A percentile compares a stretch with the other conserved stretches of the same genome.
Conservation (phyloP, 2,797 vertebrate genomes). For the Pogoniulus pusillus region DNA sequence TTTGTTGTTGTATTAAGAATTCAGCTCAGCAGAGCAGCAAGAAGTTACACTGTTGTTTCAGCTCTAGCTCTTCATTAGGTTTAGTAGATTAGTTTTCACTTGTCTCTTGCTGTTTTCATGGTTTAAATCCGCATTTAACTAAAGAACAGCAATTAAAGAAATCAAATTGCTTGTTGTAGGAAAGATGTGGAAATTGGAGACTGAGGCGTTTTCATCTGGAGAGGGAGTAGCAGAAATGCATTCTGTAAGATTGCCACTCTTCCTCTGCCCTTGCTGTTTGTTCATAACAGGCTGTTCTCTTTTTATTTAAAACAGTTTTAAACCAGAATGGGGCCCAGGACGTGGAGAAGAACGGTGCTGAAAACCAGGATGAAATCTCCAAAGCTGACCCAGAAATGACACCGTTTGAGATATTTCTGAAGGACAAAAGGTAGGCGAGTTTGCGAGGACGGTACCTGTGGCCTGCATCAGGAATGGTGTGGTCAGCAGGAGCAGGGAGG, state of each 20-base stretch:
- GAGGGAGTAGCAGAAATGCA: neutral
- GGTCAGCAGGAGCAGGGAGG: too few relatives aligned
- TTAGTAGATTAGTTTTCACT: slow-evolving; percentile 1
- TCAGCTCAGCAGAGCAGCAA: slow-evolving; percentile 17
- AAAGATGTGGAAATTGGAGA: neutral
- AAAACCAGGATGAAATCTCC: slow-evolving; percentile 48
- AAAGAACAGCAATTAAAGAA: neutral
- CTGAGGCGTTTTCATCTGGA: neutral
- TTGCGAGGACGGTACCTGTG: slow-evolving; percentile 16
- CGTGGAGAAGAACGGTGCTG: slow-evolving; percentile 56
- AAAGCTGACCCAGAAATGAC: slow-evolving; percentile 77
- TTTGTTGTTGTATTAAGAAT: slow-evolving; percentile 28
- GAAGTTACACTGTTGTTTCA: slow-evolving; percentile 16
- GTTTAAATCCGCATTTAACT: neutral
- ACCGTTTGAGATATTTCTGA: slow-evolving; percentile 91
- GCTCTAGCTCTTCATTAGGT: neutral
- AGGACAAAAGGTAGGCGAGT: slow-evolving; percentile 85
- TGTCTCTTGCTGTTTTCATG: neutral
- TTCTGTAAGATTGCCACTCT: neutral
- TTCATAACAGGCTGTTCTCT: neutral
- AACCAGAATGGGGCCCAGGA: slow-evolving; percentile 72
- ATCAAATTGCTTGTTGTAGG: neutral
- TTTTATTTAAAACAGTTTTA: slow-evolving; percentile 74
- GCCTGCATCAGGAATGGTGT: too few relatives aligned
- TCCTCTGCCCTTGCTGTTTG: neutral